These are phyloP conservation scores for Sarcophaga peregrina DNA, from an alignment of 1,140 invertebrate species.

Conservation along the genomic window DNA sequence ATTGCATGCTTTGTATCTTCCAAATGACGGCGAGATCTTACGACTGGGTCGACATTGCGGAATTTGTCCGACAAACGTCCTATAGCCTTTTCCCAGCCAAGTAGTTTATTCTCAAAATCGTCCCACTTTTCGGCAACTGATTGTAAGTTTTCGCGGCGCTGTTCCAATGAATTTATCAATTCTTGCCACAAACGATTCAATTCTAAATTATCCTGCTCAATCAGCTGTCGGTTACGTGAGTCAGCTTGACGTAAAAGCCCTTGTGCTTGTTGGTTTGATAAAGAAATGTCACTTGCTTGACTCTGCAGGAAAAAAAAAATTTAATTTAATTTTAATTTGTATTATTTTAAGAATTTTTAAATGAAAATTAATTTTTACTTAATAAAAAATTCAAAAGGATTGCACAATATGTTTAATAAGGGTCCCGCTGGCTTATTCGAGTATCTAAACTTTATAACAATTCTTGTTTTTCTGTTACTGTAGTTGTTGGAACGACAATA, in stretches of 20 bases:
- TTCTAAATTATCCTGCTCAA: constrained; percentile 72
- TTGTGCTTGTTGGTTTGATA: constrained; percentile 74
- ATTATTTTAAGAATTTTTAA: neutral
- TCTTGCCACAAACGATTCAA: constrained; percentile 81
- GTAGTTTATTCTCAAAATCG: constrained; percentile 77
- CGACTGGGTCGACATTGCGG: constrained; percentile 78
- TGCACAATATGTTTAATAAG: neutral
- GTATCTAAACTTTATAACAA: neutral
- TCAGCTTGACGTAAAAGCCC: constrained; percentile 76
- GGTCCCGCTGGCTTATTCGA: neutral
- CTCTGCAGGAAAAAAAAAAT: constrained; percentile 52
- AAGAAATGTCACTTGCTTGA: constrained; percentile 60
- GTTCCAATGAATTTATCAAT: constrained; percentile 76
- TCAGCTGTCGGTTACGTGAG: constrained; percentile 71
- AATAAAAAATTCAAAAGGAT: neutral
- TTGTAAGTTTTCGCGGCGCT: constrained; percentile 72
- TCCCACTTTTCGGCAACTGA: constrained; percentile 81
- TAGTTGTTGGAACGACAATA: neutral
- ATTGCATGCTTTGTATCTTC: constrained; percentile 76
- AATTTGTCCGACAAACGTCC: constrained; percentile 76
- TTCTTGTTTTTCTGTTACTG: neutral
- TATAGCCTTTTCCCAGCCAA: constrained; percentile 73
- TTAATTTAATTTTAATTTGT: constrained; percentile 23
- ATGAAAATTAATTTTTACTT: neutral
- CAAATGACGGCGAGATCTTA: constrained; percentile 79